Evolutionary conservation across 1,140 invertebrate genomes (phyloP).

Genomic region (Cylas formicarius): DNA sequence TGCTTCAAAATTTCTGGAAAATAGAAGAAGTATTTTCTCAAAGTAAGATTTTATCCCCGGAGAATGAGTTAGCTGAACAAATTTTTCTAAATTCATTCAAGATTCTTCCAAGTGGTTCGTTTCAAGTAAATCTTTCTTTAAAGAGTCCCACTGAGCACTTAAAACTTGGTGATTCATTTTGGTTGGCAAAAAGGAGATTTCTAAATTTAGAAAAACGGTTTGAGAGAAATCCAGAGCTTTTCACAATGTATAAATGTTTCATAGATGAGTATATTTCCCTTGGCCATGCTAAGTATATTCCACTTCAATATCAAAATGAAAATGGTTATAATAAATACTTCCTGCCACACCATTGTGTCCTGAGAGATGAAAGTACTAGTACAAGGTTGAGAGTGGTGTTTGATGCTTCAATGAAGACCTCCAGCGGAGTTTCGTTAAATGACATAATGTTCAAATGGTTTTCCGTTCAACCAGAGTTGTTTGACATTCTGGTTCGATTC

Average conservation of each 20-base stretch:
- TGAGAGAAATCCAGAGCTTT: background rate
- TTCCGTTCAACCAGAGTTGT: slow-evolving; percentile 14
- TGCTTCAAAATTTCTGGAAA: slow-evolving; percentile 12
- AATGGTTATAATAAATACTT: slow-evolving; percentile 12
- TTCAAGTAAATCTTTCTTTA: slow-evolving; percentile 9
- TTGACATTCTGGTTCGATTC: slow-evolving; percentile 11
- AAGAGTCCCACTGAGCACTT: background rate
- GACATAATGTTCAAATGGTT: slow-evolving; percentile 27
- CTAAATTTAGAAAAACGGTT: slow-evolving; percentile 6
- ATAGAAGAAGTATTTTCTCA: slow-evolving; percentile 6
- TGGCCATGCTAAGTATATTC: slow-evolving; percentile 28
- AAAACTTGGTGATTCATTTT: slow-evolving; percentile 6
- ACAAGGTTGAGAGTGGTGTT: slow-evolving; percentile 38
- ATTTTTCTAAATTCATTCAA: slow-evolving; percentile 3
- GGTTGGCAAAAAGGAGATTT: slow-evolving; percentile 5
- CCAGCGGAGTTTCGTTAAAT: slow-evolving; percentile 34
- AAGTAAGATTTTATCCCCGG: slow-evolving; percentile 1
- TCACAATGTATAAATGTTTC: slow-evolving; percentile 24
- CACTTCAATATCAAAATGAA: slow-evolving; percentile 3
- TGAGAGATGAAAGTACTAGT: slow-evolving; percentile 25
- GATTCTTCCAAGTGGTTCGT: slow-evolving; percentile 3
- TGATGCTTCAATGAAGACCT: slow-evolving; percentile 32
- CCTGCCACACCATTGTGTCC: slow-evolving; percentile 32
- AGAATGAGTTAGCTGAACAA: slow-evolving; percentile 9
- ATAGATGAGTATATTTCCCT: slow-evolving; percentile 30